Evolutionary conservation across 2,113 vertebrate species (phyloP), one percentile per base, ranked within the genome.

Genomic region (Riparia riparia): DNA sequence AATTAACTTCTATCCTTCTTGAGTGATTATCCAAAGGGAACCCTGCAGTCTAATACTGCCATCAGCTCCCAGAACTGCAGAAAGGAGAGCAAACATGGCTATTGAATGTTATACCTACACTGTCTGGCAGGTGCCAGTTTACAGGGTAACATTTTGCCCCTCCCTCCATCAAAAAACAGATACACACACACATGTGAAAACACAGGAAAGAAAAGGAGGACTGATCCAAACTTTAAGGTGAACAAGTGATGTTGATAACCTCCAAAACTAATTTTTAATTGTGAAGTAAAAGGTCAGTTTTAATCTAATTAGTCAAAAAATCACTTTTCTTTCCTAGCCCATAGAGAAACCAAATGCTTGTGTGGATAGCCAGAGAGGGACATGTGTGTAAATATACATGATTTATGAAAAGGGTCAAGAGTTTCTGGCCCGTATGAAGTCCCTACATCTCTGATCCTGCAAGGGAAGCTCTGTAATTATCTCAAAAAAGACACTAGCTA

Each of bases 101-200:
- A 24, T 42, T 50, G 25, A 76, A 68, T 44, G 17, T 37, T 51
- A 12, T 1, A 31, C 17, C 44, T 51, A 17, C 61, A 31, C 20
- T 37, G 9, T 2, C 42, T 49, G 29, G 14, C 44, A 76, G 10
- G 17, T 42, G 17, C 44, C 53, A 58, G 20, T 37, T 68, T 44
- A 32, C 14, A 60, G 63, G 26, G 26, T 7, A 44, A 44, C 17
- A 50, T 31, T 42, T 42, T 14, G 31, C 11, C 25, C 4, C 20
- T 78, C 6, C 22, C 34, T 50, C 32, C 0, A 0, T 16, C 31
- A 51, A 81, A 45, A 57, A 61, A 4, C 21, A 73, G n/a, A 39
- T 12, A 56, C 6, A 53, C 2, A 37, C 4, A 10, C 0, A 0
- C 0, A 1, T 12, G 42, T 31, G 51, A 82, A 66, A 91, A 28